These are phyloP conservation scores for Bombus pascuorum DNA, from an alignment of 1,140 invertebrate genomes.

Conservation along the genomic window DNA sequence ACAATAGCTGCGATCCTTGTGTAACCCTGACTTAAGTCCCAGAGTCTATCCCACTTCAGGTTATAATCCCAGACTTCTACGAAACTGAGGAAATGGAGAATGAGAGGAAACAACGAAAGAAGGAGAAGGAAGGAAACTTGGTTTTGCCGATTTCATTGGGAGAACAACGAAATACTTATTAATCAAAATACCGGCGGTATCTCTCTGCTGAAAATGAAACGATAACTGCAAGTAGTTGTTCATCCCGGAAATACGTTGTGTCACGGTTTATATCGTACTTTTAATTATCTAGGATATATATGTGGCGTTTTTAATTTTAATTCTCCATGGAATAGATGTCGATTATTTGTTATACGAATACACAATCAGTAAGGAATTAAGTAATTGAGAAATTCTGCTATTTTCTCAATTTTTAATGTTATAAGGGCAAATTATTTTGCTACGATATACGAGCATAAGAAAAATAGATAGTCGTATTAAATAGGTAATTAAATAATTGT, in stretches of 20 bases:
- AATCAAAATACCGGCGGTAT: not conserved
- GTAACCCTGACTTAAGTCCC: conserved; percentile 83
- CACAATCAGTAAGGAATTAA: not conserved
- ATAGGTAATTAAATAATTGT: no score
- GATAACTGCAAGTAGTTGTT: not conserved
- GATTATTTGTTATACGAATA: not conserved
- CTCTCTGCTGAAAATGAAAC: not conserved
- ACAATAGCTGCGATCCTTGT: conserved; percentile 83
- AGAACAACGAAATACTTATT: conserved; percentile 18
- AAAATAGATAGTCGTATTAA: no score
- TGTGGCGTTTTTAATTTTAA: no score
- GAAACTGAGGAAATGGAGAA: conserved; percentile 68
- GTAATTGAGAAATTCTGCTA: no score
- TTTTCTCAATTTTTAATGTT: no score
- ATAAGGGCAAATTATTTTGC: no score
- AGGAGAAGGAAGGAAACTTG: conserved; percentile 33
- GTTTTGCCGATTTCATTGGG: not conserved
- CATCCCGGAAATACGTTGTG: not conserved
- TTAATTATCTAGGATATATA: no score
- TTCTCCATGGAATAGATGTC: not conserved
- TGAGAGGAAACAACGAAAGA: conserved; percentile 30
- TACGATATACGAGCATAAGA: no score
- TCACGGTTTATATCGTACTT: no score
- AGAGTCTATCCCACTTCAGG: conserved; percentile 80
- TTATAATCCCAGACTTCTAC: conserved; percentile 79